A percentile compares a stretch with the other conserved stretches of the same genome.
These are phyloP conservation scores for Eucera pruinosa DNA, from an alignment of 2,888 invertebrate genomes.

Conservation along the genomic window DNA sequence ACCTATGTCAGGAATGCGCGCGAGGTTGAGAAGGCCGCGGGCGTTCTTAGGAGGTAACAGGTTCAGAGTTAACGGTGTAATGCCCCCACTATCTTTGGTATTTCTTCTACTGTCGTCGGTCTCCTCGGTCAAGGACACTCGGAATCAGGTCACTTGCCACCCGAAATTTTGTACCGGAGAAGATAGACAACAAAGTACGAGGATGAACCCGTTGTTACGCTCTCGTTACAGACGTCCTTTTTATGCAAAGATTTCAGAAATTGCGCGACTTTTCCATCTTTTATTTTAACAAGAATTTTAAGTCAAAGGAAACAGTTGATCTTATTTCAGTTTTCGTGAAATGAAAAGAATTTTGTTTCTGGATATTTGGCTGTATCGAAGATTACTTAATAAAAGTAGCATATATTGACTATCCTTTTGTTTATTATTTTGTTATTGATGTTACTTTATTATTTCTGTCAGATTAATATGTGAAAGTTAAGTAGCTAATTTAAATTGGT, in stretches of 20 bases:
- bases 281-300: too few relatives aligned
- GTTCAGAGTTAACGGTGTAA: constrained; percentile 78
- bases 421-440: too few relatives aligned
- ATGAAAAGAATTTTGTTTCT: too few relatives aligned
- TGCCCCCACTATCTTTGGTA: constrained; percentile 66
- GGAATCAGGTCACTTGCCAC: constrained; percentile 78
- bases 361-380: too few relatives aligned
- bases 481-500: too few relatives aligned
- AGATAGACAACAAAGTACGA: neutral
- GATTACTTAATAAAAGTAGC: too few relatives aligned
- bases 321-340: too few relatives aligned
- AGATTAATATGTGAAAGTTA: too few relatives aligned
- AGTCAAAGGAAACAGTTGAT: too few relatives aligned
- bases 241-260: neutral
- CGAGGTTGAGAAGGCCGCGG: constrained; percentile 69
- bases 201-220: constrained; percentile 1
- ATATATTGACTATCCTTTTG: too few relatives aligned
- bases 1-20: constrained; percentile 60
- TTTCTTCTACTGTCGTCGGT: constrained; percentile 72
- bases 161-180: constrained; percentile 52
- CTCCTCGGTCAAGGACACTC: constrained; percentile 82
- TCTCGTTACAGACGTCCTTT: neutral
- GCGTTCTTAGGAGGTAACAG: constrained; percentile 75
- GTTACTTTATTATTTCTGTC: too few relatives aligned
- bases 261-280: neutral